Base-by-base conservation (phyloP, 2,797 vertebrate species). In the Acanthiza pusilla region DNA sequence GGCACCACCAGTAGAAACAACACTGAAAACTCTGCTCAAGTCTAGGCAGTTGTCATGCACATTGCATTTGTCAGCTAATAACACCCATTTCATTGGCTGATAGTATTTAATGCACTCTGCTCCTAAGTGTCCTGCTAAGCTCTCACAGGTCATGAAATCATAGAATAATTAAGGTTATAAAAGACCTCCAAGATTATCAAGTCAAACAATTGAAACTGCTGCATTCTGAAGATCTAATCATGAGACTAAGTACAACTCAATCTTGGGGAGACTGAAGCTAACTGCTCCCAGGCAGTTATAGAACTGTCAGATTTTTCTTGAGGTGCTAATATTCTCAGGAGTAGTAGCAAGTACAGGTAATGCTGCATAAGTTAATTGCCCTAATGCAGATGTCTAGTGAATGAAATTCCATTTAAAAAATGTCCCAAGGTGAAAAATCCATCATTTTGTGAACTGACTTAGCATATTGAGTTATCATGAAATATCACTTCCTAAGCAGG, bases 201-300 rank as follows among this genome's bases (percentile, higher is more conserved):
- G 15, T 47, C 73, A 12, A 30, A 10, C 1, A 0, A 4, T 12
- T 23, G 15, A 42, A 76, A 13, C 2, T 43, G 18, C 16, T 65
- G 5, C 7, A 4, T 85, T 76, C 17, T 48, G 48, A 55, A 66
- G 36, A 36, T 48, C 9, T 34, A 61, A 70, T 13, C 11, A 13
- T 43, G 26, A 80, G 20, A 30, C 7, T 32, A 18, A 63, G 29
- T 11, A 16, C 2, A 13, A 21, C 15, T 57, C 26, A 27, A 12
- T 47, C 34, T 58, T 40, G n/a, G 43, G 13, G 18, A 47, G 4
- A 68, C 4, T 11, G 23, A 16, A 57, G 8, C 17, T 72, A 20
- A 23, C 50, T 68, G 15, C 13, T 88, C 17, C 18, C 54, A 82
- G 16, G 16, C 7, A 48, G 2, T 47, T 48, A 29, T 2, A n/a